These are phyloP conservation scores for Rhombomys opimus DNA, from an alignment of 2,113 vertebrate species.

Conservation along the genomic window DNA sequence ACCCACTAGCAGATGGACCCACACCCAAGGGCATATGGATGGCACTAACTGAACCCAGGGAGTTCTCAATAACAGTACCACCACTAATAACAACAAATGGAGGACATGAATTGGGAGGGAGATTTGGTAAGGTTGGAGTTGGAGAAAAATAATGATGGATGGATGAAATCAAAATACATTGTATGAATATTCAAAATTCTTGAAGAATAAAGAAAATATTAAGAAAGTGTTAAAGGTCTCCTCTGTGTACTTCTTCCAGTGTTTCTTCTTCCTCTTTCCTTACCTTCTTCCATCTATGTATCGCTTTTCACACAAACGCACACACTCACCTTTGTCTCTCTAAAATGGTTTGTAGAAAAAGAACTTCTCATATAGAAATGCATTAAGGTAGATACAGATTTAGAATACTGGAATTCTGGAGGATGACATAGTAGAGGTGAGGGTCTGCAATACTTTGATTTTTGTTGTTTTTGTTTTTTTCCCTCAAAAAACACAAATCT, in stretches of 20 bases:
- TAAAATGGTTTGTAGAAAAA: not conserved
- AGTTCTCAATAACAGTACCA: not conserved
- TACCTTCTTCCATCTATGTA: not conserved
- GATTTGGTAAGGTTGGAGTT: not conserved
- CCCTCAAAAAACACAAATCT: no score
- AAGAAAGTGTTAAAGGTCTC: not conserved
- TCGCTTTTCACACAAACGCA: not conserved
- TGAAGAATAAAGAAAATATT: not conserved
- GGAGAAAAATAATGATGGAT: not conserved
- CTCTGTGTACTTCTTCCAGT: not conserved
- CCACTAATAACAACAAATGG: not conserved
- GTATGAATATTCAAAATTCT: not conserved
- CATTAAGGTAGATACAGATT: not conserved
- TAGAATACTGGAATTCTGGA: not conserved
- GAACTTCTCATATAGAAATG: slow-evolving; percentile 20
- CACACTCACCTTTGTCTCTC: not conserved
- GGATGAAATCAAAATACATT: not conserved
- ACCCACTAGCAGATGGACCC: not conserved
- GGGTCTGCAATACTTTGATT: not conserved
- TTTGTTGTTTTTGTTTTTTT: no score
- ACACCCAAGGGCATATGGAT: not conserved
- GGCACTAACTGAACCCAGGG: not conserved
- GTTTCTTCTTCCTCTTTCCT: not conserved
- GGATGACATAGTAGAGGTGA: not conserved
- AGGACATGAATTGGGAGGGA: not conserved